phyloP scores from a whole-genome alignment of 2,888 invertebrate species.

The Protula sp. region DNA sequence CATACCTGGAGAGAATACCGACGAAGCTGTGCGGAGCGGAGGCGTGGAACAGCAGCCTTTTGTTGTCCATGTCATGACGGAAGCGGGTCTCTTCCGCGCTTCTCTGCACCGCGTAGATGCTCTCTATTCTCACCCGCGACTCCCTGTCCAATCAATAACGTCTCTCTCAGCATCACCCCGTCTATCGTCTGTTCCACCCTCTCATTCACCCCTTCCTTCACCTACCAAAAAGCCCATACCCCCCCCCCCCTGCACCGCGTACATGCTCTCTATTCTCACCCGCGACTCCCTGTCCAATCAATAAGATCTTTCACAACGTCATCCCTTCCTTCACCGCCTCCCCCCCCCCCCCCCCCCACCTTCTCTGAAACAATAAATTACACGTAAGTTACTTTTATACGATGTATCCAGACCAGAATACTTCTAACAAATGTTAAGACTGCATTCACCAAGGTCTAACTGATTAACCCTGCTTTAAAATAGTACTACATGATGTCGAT shows the following conservation, averaged over 20 bases:
- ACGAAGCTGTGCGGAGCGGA: constrained; percentile 46
- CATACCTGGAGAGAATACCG: constrained; percentile 49
- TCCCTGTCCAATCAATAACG: constrained; percentile 1
- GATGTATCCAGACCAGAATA: too few relatives aligned
- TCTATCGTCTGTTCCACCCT: constrained; percentile 16
- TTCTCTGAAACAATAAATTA: too few relatives aligned
- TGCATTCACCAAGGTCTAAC: too few relatives aligned
- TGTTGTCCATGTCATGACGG: constrained; percentile 26
- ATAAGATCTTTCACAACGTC: too few relatives aligned
- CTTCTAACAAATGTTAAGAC: too few relatives aligned
- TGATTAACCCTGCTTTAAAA: too few relatives aligned
- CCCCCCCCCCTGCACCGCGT: constrained; percentile 31
- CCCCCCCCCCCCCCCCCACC: too few relatives aligned
- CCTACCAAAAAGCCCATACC: too few relatives aligned
- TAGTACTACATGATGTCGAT: too few relatives aligned
- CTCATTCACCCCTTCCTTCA: too few relatives aligned
- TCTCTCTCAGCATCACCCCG: not conserved
- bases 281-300: not conserved
- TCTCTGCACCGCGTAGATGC: constrained; percentile 36
- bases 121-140: constrained; percentile 13
- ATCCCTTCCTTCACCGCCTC: too few relatives aligned
- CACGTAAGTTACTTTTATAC: too few relatives aligned
- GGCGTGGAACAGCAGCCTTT: constrained; percentile 41
- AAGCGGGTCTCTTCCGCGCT: constrained; percentile 38
- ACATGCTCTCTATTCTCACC: constrained; percentile 20